These are phyloP conservation scores for Scaptomyza pallida DNA, from an alignment of 1,140 invertebrate genomes.

Conservation along the genomic window DNA sequence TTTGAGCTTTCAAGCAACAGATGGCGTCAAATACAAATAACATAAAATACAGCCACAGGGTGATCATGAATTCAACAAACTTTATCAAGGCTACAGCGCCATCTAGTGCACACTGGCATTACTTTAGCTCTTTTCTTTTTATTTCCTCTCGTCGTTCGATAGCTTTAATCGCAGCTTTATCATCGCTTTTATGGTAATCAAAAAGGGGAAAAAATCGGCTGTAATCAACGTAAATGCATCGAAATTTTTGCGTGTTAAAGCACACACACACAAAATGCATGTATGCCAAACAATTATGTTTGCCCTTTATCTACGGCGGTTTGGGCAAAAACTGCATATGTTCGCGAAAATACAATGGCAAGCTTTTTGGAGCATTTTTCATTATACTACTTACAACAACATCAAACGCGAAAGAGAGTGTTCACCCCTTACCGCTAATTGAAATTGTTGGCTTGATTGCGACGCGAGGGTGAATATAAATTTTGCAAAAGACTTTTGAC, in stretches of 20 bases:
- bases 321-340: constrained; percentile 55
- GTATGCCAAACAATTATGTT: constrained; percentile 12
- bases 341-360: constrained; percentile 35
- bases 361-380: constrained; percentile 42
- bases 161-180: too few relatives aligned
- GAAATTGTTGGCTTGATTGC: constrained; percentile 49
- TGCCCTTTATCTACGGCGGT: constrained; percentile 24
- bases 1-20: too few relatives aligned
- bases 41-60: too few relatives aligned
- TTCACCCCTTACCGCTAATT: constrained; percentile 43
- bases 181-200: too few relatives aligned
- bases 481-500: constrained; percentile 27
- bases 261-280: too few relatives aligned
- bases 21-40: too few relatives aligned
- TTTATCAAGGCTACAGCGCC: too few relatives aligned
- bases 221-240: constrained; percentile 29
- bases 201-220: too few relatives aligned
- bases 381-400: constrained; percentile 20
- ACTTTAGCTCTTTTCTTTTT: too few relatives aligned
- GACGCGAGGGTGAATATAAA: constrained; percentile 20
- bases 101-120: too few relatives aligned
- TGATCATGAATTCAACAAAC: too few relatives aligned
- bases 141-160: too few relatives aligned
- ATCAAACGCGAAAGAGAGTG: constrained; percentile 7
- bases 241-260: not conserved